phyloP scores from a whole-genome alignment of 92 coral and sea anemone species.

The Porites cylindrica region DNA sequence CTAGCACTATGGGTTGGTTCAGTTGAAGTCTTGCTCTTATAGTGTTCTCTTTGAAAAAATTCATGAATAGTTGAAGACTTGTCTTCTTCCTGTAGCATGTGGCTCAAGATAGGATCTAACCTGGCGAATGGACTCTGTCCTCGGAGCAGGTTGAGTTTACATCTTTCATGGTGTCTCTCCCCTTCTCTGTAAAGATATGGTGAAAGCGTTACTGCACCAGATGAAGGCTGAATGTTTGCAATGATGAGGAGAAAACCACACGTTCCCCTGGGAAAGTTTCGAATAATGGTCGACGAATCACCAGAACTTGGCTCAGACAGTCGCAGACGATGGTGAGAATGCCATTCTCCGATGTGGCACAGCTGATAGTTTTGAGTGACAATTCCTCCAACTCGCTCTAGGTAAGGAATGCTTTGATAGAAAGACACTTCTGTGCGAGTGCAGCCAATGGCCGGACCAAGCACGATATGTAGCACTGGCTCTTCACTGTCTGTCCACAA shows the following conservation, averaged over 20 bases:
- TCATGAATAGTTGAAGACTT: background rate
- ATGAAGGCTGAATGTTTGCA: constrained; percentile 66
- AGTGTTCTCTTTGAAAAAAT: background rate
- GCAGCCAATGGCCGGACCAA: constrained; percentile 89
- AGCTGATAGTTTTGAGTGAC: constrained; percentile 70
- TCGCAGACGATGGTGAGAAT: constrained; percentile 84
- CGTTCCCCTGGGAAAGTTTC: constrained; percentile 84
- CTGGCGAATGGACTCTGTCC: constrained; percentile 43
- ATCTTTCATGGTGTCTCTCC: constrained; percentile 15
- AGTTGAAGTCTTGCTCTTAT: too few relatives aligned
- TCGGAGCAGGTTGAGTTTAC: constrained; percentile 19
- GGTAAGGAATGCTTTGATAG: constrained; percentile 83
- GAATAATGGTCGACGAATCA: constrained; percentile 81
- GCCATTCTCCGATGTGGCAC: constrained; percentile 99
- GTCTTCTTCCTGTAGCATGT: constrained; percentile 11
- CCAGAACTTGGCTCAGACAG: constrained; percentile 84
- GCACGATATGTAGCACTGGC: constrained; percentile 75
- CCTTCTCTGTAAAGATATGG: constrained; percentile 71
- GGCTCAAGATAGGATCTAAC: background rate
- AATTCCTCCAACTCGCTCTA: constrained; percentile 75
- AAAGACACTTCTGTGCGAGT: constrained; percentile 75
- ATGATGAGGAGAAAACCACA: constrained; percentile 87
- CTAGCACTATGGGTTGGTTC: too few relatives aligned
- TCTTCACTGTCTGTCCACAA: constrained; percentile 59
- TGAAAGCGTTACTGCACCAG: constrained; percentile 53